Conservation (phyloP, 2,113 vertebrate genomes). For the Ceuthmochares aereus region DNA sequence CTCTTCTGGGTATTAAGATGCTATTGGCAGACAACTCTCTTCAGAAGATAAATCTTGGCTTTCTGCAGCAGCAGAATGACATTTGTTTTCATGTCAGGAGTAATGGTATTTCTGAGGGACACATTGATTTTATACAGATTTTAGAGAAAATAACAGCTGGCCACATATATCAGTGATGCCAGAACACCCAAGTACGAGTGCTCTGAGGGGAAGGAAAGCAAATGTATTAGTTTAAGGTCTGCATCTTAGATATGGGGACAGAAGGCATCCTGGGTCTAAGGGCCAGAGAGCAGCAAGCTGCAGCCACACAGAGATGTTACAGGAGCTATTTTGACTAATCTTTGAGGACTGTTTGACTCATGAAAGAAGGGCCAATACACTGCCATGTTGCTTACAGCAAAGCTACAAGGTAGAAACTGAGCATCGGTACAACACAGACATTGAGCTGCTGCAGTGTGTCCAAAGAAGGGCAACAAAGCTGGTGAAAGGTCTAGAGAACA, state of each 20-base stretch:
- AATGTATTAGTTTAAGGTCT: background rate
- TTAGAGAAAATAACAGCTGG: slow-evolving; percentile 12
- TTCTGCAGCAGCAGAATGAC: background rate
- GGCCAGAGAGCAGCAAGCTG: background rate
- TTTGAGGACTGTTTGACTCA: background rate
- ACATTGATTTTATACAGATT: slow-evolving; percentile 29
- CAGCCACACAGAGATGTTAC: background rate
- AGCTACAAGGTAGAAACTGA: background rate
- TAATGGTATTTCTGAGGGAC: background rate
- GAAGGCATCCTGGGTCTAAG: background rate
- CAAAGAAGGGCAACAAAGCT: too few species aligned
- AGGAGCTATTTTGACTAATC: background rate
- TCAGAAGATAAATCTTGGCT: slow-evolving; percentile 15
- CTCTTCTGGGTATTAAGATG: slow-evolving; percentile 41
- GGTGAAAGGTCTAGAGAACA: too few species aligned
- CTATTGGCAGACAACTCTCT: background rate
- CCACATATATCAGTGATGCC: background rate
- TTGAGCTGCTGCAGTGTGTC: too few species aligned
- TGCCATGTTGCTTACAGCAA: background rate
- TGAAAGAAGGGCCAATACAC: background rate
- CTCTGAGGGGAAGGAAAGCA: background rate
- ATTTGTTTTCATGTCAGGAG: slow-evolving; percentile 38
- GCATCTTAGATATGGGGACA: background rate
- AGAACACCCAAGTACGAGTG: background rate
- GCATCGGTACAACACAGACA: too few species aligned